A percentile compares a stretch with the other conserved stretches of the same genome.
Conservation (phyloP, 2,113 vertebrate genomes). For the Genyomyrus donnyi region DNA sequence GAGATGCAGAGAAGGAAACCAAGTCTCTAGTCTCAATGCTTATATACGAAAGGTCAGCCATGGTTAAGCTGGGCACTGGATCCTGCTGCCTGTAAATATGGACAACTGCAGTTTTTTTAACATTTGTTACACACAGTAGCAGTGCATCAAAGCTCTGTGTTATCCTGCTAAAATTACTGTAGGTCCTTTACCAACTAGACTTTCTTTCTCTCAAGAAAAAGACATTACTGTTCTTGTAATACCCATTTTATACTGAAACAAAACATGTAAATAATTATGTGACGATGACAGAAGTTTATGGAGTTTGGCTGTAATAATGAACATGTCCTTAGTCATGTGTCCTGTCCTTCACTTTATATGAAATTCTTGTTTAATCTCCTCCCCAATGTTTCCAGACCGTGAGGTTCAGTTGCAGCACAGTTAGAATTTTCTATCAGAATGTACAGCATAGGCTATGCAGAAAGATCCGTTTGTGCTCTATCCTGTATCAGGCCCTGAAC, state of each 20-base stretch:
- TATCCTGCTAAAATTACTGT: background rate
- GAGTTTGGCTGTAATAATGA: background rate
- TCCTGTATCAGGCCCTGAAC: background rate
- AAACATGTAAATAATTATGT: background rate
- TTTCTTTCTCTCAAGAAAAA: background rate
- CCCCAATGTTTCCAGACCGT: background rate
- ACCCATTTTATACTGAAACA: background rate
- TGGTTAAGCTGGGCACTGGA: background rate
- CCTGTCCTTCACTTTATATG: background rate
- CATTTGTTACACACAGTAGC: background rate
- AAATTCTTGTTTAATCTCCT: background rate
- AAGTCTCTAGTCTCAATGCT: background rate
- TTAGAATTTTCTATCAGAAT: background rate
- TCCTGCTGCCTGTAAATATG: background rate
- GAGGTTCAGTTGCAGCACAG: background rate
- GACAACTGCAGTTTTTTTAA: background rate
- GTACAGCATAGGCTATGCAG: background rate
- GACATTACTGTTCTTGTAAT: background rate
- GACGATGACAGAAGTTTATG: background rate
- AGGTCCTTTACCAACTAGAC: background rate
- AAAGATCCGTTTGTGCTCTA: background rate
- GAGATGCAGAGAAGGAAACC: background rate
- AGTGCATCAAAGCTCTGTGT: background rate
- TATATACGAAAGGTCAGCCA: background rate
- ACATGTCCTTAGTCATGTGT: background rate